These are phyloP conservation scores for Sturmia bella DNA, from an alignment of 2,888 invertebrate species.

Conservation along the genomic window DNA sequence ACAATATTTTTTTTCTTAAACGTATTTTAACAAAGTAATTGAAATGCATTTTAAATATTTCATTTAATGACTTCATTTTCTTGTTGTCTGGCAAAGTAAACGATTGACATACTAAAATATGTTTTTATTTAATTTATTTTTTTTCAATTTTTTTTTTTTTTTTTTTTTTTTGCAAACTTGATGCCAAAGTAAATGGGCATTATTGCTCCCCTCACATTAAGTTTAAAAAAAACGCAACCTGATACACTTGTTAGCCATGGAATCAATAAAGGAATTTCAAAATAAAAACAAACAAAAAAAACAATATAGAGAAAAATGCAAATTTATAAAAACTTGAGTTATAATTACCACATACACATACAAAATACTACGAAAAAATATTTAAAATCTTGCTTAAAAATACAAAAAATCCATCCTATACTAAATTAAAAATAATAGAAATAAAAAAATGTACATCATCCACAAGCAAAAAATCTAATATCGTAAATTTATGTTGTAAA, in stretches of 20 bases:
- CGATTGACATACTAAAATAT: conserved; percentile 67
- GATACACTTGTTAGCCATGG: conserved; percentile 60
- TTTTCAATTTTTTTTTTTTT: no score
- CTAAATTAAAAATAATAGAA: no score
- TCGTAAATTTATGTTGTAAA: no score
- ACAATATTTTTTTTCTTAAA: background rate
- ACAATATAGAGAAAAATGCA: conserved; percentile 2
- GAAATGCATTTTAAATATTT: conserved; percentile 51
- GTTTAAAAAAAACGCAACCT: conserved; percentile 36
- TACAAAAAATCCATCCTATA: no score
- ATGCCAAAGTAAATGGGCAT: background rate
- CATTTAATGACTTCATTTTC: conserved; percentile 51
- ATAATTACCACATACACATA: background rate
- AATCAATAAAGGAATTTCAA: conserved; percentile 43
- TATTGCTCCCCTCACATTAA: conserved; percentile 1
- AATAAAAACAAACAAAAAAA: conserved; percentile 18
- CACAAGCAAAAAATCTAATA: no score
- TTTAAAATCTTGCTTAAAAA: no score
- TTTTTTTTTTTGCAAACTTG: conserved; percentile 26
- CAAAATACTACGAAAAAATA: no score
- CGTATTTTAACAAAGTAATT: conserved; percentile 43
- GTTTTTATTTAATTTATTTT: no score
- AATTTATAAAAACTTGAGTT: background rate
- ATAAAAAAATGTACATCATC: no score
- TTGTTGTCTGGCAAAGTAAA: conserved; percentile 63